Evolutionary conservation across 2,113 vertebrate genomes (phyloP).

Genomic region (Pongo abelii): DNA sequence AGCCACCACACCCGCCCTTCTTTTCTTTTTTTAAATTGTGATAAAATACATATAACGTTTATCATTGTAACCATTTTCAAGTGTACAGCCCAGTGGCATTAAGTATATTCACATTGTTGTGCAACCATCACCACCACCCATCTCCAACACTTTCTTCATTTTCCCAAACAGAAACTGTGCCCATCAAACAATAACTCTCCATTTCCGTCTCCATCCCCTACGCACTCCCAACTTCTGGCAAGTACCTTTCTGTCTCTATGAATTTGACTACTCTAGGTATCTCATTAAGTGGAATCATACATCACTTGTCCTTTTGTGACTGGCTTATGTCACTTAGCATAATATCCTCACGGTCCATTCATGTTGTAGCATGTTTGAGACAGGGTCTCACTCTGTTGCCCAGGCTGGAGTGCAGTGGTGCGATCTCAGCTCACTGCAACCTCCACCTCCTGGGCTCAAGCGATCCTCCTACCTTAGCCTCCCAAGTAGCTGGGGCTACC

Average conservation of each 20-base stretch:
- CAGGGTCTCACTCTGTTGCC: too few relatives aligned
- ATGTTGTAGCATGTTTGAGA: not conserved
- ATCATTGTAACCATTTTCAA: not conserved
- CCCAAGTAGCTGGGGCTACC: too few relatives aligned
- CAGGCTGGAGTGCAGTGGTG: too few relatives aligned
- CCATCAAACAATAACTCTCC: not conserved
- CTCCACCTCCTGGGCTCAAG: too few relatives aligned
- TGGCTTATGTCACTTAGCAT: not conserved
- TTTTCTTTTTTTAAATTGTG: not conserved
- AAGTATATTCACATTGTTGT: not conserved
- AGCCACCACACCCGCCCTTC: not conserved
- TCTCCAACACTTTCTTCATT: not conserved
- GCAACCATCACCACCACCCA: not conserved
- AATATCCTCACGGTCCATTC: not conserved
- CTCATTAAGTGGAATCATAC: not conserved
- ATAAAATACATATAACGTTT: not conserved
- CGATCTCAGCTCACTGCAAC: too few relatives aligned
- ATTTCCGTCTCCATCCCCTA: too few relatives aligned
- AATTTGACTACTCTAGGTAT: not conserved
- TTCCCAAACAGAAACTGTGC: not conserved
- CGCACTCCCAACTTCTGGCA: not conserved
- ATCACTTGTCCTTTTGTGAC: not conserved
- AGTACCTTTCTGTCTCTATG: not conserved
- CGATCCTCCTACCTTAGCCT: too few relatives aligned
- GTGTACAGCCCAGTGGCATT: not conserved